Percentiles rank a stretch among this genome's conserved stretches.
Evolutionary conservation across 2,113 vertebrate genomes (phyloP).

Genomic region (Macaca nemestrina): DNA sequence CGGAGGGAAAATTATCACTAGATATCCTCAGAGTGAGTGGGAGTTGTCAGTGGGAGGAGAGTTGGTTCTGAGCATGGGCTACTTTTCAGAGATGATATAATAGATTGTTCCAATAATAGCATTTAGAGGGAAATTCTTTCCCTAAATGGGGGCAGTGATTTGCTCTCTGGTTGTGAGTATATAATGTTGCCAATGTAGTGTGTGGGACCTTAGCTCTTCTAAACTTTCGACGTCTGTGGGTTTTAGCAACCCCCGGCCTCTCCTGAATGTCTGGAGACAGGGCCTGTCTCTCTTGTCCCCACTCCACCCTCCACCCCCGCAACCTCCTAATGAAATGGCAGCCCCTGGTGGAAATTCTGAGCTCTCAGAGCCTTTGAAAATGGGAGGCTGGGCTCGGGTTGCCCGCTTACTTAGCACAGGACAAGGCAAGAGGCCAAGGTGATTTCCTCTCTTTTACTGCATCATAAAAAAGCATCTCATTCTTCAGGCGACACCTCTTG

Average conservation of each 20-base stretch:
- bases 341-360: conserved; percentile 80
- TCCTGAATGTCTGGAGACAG: conserved; percentile 64
- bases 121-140: conserved; percentile 56
- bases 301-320: conserved; percentile 31
- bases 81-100: conserved; percentile 25
- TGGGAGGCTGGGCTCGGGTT: conserved; percentile 69
- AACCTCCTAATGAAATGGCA: conserved; percentile 67
- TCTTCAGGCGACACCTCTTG: conserved; percentile 68
- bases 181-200: background rate
- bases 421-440: conserved; percentile 69
- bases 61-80: background rate
- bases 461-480: conserved; percentile 79
- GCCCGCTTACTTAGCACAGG: conserved; percentile 77
- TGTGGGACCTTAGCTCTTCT: conserved; percentile 53
- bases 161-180: conserved; percentile 44
- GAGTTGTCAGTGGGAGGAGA: background rate
- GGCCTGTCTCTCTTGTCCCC: conserved; percentile 60
- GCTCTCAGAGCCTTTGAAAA: conserved; percentile 75
- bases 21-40: background rate
- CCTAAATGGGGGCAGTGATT: conserved; percentile 27
- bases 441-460: conserved; percentile 83
- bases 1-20: background rate
- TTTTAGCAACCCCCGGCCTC: conserved; percentile 66
- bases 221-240: conserved; percentile 55
- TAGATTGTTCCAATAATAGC: background rate